Base-by-base conservation (phyloP, 2,888 invertebrate species). In the Ethmia dodecea region DNA sequence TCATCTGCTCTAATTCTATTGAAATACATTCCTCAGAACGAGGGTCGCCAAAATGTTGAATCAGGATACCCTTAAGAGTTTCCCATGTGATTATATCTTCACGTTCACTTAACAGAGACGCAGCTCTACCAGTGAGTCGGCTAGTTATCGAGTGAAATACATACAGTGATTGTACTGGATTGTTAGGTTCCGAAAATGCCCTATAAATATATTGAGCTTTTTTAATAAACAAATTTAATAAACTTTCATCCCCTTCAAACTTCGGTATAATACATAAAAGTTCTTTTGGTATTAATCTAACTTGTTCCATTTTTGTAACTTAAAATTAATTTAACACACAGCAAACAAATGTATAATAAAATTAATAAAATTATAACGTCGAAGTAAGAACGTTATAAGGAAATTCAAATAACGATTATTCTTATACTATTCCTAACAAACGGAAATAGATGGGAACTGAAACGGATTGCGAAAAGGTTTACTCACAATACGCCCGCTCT, bases 1-100 rank as follows among this genome's bases (percentile, higher is more conserved):
- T 41, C 14, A 38, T 5, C 1, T 18, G 25, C 9, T 45, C 39
- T 22, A 47, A 13, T 24, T 44, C 47, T 5, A 43, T 5, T 12
- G 16, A 36, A 20, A n/a, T n/a, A n/a, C 11, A 33, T 3, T 15
- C 32, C 38, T 34, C 3, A 1, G 5, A 1, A 5, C 31, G 13
- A 16, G 28, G 28, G 18, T 25, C 25, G 4, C 25, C 25, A n/a
- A 25, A 25, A 25, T 25, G 25, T n/a, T 25, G 25, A 25, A 25
- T 25, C 25, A 25, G 25, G 5, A 25, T 8, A 10, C n/a, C 25
- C n/a, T 25, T 25, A 10, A 25, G 4, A n/a, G 3, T n/a, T 5
- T n/a, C n/a, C 25, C 25, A 25, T 11, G 35, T 30, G 5, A 8
- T n/a, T n/a, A 42, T 20, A 13, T 43, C 41, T 3, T 45, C 37